Percentiles rank a stretch among this genome's conserved stretches.
Conservation (phyloP, 1,140 invertebrate species). For the Argopecten irradians region DNA sequence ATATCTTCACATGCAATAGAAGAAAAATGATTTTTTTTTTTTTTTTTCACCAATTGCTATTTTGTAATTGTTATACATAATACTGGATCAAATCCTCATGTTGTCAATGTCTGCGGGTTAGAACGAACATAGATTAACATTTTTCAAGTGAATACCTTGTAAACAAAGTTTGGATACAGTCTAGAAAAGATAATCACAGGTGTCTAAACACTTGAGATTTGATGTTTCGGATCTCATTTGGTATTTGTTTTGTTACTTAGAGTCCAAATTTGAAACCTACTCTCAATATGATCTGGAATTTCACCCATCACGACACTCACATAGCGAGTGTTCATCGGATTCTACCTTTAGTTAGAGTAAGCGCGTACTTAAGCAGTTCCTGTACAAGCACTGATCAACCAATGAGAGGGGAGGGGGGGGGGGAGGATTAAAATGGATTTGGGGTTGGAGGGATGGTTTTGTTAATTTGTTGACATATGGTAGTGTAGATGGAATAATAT, state of each 20-base stretch:
- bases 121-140: too few relatives aligned
- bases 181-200: not conserved
- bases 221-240: not conserved
- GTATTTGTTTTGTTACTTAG: not conserved
- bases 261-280: not conserved
- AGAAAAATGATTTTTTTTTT: too few relatives aligned
- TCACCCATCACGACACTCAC: not conserved
- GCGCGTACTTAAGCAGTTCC: not conserved
- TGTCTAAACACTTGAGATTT: not conserved
- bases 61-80: not conserved
- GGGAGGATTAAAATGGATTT: too few relatives aligned
- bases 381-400: not conserved
- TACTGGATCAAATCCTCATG: not conserved
- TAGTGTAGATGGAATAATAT: too few relatives aligned
- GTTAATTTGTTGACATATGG: too few relatives aligned
- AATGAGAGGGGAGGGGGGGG: not conserved
- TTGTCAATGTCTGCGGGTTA: not conserved
- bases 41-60: too few relatives aligned
- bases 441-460: too few relatives aligned
- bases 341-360: not conserved
- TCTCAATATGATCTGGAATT: slow-evolving; percentile 11
- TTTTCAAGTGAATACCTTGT: too few relatives aligned
- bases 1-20: not conserved
- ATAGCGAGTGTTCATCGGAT: not conserved
- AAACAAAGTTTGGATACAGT: too few relatives aligned